Conservation (phyloP, 2,797 vertebrate species). For the Arnoldichthys spilopterus region DNA sequence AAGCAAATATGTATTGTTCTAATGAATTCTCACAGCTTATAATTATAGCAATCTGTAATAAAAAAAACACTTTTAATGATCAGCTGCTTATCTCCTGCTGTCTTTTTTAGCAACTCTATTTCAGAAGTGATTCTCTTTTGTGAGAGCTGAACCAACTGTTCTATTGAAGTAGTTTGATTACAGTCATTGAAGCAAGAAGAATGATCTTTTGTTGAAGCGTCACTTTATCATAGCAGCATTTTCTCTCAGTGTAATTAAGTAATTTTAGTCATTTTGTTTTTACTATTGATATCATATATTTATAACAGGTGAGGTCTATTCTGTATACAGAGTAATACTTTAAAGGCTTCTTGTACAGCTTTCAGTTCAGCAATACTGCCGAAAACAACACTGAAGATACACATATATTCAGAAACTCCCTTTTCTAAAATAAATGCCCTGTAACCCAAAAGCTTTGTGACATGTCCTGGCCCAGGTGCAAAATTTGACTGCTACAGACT, state of each 20-base stretch:
- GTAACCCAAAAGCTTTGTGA: neutral
- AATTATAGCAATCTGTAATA: too few species aligned
- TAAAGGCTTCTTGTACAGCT: conserved; percentile 20
- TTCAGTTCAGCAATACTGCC: conserved; percentile 8
- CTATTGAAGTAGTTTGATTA: neutral
- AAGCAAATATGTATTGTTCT: too few species aligned
- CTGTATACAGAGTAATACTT: neutral
- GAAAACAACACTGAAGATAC: conserved; percentile 3
- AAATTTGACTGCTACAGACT: neutral
- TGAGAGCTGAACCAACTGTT: neutral
- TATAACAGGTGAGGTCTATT: neutral
- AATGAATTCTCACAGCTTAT: too few species aligned
- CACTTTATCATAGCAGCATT: neutral
- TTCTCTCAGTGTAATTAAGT: neutral
- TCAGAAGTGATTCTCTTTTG: neutral
- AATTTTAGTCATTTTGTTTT: neutral
- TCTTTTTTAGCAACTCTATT: neutral
- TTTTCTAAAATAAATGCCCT: neutral
- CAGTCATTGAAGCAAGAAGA: neutral
- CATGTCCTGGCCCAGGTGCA: neutral
- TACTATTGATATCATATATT: neutral
- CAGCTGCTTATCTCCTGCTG: neutral
- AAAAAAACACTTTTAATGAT: too few species aligned
- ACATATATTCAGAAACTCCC: neutral
- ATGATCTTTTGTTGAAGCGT: neutral